Percentiles rank a stretch among this genome's conserved stretches.
Conservation (phyloP, 2,113 vertebrate genomes). For the Bos taurus region DNA sequence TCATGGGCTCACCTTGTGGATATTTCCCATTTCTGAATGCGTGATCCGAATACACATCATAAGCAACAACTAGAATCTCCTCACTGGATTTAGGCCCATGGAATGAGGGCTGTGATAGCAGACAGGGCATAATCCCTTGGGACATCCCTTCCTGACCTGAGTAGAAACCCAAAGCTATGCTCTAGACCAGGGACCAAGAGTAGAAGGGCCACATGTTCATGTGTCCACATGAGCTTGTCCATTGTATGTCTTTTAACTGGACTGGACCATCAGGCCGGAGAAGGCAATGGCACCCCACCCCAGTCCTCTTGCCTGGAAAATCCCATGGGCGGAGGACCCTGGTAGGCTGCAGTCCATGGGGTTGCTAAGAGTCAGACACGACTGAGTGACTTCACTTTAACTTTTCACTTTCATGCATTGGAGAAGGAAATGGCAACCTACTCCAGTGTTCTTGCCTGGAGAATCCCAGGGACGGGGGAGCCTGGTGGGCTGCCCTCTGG, state of each 20-base stretch:
- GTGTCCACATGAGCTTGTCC: neutral
- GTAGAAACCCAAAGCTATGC: neutral
- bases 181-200: neutral
- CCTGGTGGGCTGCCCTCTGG: too few relatives aligned
- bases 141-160: neutral
- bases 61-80: neutral
- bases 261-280: too few relatives aligned
- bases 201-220: rapidly evolving
- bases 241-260: neutral
- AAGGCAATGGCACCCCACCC: too few relatives aligned
- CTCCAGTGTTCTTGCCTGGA: too few relatives aligned
- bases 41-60: neutral
- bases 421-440: too few relatives aligned
- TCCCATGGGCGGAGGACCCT: too few relatives aligned
- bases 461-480: too few relatives aligned
- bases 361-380: too few relatives aligned
- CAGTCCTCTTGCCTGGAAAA: too few relatives aligned
- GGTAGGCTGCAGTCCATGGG: too few relatives aligned
- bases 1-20: neutral
- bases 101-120: neutral
- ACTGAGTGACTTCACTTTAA: too few relatives aligned
- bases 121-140: neutral
- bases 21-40: neutral
- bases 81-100: neutral
- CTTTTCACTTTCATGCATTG: too few relatives aligned